Conservation (phyloP, 1,140 invertebrate genomes). For the Arctopsyche grandis region DNA sequence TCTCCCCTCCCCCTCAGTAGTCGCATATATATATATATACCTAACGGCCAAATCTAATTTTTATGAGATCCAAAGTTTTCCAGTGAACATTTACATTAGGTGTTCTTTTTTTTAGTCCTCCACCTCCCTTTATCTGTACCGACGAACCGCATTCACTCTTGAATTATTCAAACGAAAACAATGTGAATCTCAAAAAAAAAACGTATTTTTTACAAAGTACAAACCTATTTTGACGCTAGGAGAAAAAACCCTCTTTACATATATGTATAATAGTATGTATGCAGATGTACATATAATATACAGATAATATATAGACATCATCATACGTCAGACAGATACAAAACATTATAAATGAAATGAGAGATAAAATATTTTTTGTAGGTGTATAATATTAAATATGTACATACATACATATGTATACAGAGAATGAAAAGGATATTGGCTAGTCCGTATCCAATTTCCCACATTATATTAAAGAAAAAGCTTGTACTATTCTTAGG, state of each 20-base stretch:
- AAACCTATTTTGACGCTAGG: background rate
- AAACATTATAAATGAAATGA: too few species aligned
- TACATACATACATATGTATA: too few species aligned
- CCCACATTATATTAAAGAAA: too few species aligned
- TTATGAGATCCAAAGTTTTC: slow-evolving; percentile 17
- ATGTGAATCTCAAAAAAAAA: background rate
- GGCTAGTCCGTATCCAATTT: too few species aligned
- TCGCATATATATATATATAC: background rate
- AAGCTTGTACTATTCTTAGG: too few species aligned
- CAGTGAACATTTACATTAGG: background rate
- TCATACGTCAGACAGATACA: too few species aligned
- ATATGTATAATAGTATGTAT: background rate
- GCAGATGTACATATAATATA: background rate
- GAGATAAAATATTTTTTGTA: too few species aligned
- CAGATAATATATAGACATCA: background rate
- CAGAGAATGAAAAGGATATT: too few species aligned
- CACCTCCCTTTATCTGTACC: background rate
- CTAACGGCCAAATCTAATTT: background rate
- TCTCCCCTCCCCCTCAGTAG: background rate
- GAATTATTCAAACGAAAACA: background rate
- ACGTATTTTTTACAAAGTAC: background rate
- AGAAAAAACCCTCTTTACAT: background rate
- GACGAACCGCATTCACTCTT: too few species aligned
- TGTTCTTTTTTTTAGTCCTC: background rate
- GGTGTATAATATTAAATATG: too few species aligned